These are phyloP conservation scores for Coracopsis vasa DNA, from an alignment of 2,113 vertebrate species.

Conservation along the genomic window DNA sequence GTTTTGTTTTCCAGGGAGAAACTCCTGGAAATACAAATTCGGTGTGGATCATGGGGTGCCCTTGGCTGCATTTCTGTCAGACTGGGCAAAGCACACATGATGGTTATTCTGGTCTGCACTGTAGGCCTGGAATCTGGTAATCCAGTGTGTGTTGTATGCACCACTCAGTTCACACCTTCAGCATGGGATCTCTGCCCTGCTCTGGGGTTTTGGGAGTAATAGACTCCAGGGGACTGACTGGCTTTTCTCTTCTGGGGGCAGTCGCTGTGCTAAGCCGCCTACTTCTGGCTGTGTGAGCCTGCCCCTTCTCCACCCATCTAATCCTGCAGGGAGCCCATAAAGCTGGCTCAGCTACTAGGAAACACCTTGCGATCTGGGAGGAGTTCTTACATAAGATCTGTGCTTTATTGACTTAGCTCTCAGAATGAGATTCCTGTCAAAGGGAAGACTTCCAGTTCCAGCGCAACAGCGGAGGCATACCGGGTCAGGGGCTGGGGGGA, in stretches of 20 bases:
- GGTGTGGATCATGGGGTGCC: neutral
- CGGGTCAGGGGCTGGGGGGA: neutral
- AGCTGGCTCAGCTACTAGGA: neutral
- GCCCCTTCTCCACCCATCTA: neutral
- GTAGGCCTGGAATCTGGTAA: neutral
- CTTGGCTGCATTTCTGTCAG: neutral
- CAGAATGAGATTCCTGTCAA: neutral
- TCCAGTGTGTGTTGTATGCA: fast-evolving
- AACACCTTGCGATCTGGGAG: neutral
- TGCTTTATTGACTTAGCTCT: neutral
- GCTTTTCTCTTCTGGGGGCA: neutral
- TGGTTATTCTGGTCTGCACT: neutral
- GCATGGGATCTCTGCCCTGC: neutral
- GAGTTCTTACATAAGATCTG: neutral
- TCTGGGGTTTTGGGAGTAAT: neutral
- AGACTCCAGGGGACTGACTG: neutral
- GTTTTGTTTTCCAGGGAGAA: neutral
- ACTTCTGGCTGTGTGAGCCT: neutral
- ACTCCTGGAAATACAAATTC: neutral
- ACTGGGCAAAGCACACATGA: neutral
- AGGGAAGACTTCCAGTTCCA: neutral
- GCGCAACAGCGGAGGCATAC: neutral
- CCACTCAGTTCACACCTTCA: neutral
- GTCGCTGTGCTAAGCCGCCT: neutral
- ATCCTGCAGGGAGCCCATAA: neutral